Evolutionary conservation across 2,888 invertebrate species (phyloP), one percentile per base, ranked within the genome.

Genomic region (Apodemia mormo): DNA sequence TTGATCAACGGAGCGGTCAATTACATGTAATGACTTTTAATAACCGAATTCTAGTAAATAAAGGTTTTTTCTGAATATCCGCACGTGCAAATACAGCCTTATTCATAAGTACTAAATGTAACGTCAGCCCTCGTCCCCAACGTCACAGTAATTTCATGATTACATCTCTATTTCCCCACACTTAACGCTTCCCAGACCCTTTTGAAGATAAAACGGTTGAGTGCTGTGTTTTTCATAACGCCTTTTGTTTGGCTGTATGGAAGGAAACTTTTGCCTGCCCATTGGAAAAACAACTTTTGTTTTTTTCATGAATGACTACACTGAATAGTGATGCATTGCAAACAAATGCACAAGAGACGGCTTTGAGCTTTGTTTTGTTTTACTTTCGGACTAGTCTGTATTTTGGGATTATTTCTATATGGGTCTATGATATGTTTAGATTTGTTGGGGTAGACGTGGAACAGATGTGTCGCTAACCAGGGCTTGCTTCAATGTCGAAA

Each of bases 121-220:
- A 58, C 30, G 58, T 30, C 58, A 58, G 8, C 58, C 58, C 58
- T 30, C 30, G 29, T 29, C 30, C 30, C 58, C 45, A 49, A 58
- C 58, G 58, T 58, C 58, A 30, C 30, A 61, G 61, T 61, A 61
- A 61, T 61, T 61, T 12, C 61, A 61, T 61, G 61, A 61, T 61
- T 61, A 33, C 61, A 61, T 61, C 61, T 33, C 61, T 61, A 61
- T 61, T 61, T 61, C 61, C 61, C 61, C 33, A 61, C 61, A 61
- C 61, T 61, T 61, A 61, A 61, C 61, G 61, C 61, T 61, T 61
- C 61, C 58, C 61, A 61, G 61, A 61, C 61, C 61, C 61, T 14
- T 61, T 37, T 61, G 61, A 61, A 61, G 61, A 61, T 61, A 61
- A 61, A 61, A 37, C 61, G 33, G 33, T 37, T 61, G 61, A 61